Percentiles rank a stretch among this genome's conserved stretches.
phyloP scores from a whole-genome alignment of 2,797 vertebrate species.

The Scarus forsteni region DNA sequence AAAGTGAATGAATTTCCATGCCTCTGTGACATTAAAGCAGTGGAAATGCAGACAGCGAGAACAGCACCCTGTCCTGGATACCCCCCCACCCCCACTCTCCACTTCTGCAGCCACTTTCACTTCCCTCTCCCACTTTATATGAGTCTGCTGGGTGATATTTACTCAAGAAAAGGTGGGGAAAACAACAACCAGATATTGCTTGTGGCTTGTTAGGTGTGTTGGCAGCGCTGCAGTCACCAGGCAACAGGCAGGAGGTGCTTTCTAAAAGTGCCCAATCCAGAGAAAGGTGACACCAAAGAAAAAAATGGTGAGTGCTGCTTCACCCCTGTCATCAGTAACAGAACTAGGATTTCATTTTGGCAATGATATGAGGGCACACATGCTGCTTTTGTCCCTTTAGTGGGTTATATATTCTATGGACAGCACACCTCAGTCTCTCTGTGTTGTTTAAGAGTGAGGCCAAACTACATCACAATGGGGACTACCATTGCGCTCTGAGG shows the following conservation, averaged over 20 bases:
- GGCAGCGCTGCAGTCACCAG: conserved; percentile 53
- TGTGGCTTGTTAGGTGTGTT: conserved; percentile 34
- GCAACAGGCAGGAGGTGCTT: conserved; percentile 45
- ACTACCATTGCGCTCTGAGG: too few species aligned
- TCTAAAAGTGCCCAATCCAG: conserved; percentile 17
- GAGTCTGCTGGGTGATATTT: conserved; percentile 32
- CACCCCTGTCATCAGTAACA: not conserved
- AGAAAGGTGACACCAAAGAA: conserved; percentile 25
- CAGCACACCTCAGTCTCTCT: too few species aligned
- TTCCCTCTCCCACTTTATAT: conserved; percentile 2
- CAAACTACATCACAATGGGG: too few species aligned
- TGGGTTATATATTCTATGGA: too few species aligned
- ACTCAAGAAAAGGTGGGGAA: conserved; percentile 9
- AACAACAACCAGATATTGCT: conserved; percentile 10
- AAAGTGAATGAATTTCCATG: conserved; percentile 35
- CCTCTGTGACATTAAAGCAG: conserved; percentile 39
- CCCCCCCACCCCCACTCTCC: not conserved
- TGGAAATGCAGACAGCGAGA: conserved; percentile 38
- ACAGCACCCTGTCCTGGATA: conserved; percentile 24
- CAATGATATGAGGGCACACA: not conserved
- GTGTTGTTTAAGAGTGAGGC: too few species aligned
- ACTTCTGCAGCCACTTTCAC: conserved; percentile 19
- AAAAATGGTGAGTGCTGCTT: not conserved
- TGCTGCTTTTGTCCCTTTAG: not conserved
- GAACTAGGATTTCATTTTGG: not conserved